A percentile compares a stretch with the other conserved stretches of the same genome.
Evolutionary conservation across 2,113 vertebrate genomes (phyloP).

Genomic region (Raja brachyura): DNA sequence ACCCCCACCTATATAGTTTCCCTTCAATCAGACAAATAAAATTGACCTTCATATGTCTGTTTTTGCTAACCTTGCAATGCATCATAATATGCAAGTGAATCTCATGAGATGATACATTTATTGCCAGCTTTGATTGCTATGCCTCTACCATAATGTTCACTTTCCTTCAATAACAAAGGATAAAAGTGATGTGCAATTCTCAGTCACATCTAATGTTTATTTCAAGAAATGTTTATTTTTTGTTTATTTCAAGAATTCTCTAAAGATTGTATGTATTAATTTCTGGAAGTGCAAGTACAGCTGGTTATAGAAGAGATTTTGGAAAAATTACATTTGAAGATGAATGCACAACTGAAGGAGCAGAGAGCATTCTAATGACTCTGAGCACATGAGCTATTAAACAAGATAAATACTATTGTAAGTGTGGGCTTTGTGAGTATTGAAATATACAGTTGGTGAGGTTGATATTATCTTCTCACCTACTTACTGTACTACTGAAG

Average conservation of each 20-base stretch:
- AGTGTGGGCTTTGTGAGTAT: slow-evolving; percentile 20
- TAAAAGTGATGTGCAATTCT: not conserved
- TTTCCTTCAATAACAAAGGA: not conserved
- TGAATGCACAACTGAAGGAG: not conserved
- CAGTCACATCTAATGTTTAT: not conserved
- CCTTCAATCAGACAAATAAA: not conserved
- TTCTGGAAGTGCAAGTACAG: not conserved
- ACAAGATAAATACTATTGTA: not conserved
- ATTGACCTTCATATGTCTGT: not conserved
- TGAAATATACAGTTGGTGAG: slow-evolving; percentile 14
- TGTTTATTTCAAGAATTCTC: not conserved
- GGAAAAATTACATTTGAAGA: not conserved
- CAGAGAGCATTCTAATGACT: not conserved
- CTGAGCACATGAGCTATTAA: not conserved
- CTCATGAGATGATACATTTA: not conserved
- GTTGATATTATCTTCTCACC: not conserved
- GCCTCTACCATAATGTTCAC: not conserved
- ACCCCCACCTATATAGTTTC: not conserved
- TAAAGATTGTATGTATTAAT: not conserved
- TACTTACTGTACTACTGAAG: not conserved
- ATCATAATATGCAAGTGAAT: not conserved
- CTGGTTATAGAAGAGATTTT: not conserved
- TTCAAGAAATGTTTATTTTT: not conserved
- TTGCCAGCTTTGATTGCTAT: not conserved
- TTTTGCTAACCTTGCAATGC: not conserved